A percentile compares a stretch with the other conserved stretches of the same genome.
Conservation (phyloP, 2,888 invertebrate species). For the Villa cingulata region DNA sequence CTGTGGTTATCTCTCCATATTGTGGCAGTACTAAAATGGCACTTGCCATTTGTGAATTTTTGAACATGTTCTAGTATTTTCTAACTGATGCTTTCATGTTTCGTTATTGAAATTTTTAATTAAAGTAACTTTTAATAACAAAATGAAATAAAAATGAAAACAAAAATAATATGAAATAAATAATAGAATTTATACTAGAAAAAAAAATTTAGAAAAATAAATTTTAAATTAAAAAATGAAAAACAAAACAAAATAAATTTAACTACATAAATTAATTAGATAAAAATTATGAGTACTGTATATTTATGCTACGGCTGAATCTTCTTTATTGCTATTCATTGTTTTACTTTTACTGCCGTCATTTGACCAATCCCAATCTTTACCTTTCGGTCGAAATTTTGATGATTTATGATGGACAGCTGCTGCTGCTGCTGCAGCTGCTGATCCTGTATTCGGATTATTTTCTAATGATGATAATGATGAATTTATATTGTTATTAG, state of each 20-base stretch:
- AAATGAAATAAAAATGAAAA: too few species aligned
- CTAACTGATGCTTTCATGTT: too few species aligned
- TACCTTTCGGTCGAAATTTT: constrained; percentile 58
- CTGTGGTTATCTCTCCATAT: too few species aligned
- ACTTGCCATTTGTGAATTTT: too few species aligned
- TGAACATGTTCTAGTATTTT: too few species aligned
- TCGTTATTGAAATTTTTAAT: too few species aligned
- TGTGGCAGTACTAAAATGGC: too few species aligned
- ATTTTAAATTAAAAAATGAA: constrained; percentile 1
- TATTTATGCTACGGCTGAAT: constrained; percentile 9
- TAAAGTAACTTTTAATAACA: too few species aligned
- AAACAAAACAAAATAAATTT: neutral
- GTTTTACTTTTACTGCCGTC: constrained; percentile 27
- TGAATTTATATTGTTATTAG: constrained; percentile 15
- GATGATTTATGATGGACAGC: constrained; percentile 40
- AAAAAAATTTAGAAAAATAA: too few species aligned
- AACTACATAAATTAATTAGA: constrained; percentile 1
- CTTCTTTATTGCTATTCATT: constrained; percentile 13
- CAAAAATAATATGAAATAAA: too few species aligned
- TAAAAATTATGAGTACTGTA: neutral
- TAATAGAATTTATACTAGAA: too few species aligned
- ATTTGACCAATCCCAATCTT: constrained; percentile 54
- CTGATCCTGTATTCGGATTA: neutral
- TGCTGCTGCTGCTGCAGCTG: neutral
- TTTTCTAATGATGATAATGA: constrained; percentile 11